Percentiles rank a stretch among this genome's conserved stretches.
phyloP scores from a whole-genome alignment of 2,888 invertebrate species.

The Leucoptera coffeella region DNA sequence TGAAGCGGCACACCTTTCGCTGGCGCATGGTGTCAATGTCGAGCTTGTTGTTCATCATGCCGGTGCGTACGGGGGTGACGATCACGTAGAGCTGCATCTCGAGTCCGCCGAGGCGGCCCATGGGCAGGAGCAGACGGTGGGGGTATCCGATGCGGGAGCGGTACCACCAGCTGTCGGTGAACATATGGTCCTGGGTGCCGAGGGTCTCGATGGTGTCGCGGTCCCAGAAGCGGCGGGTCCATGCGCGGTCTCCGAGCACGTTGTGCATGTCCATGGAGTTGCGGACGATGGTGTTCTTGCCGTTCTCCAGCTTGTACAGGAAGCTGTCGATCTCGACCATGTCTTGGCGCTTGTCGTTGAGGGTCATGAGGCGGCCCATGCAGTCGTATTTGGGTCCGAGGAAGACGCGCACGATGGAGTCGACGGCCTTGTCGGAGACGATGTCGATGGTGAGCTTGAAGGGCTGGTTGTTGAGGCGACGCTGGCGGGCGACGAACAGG shows the following conservation, averaged over 20 bases:
- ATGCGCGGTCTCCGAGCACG: constrained; percentile 53
- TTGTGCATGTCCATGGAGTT: constrained; percentile 61
- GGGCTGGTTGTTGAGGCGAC: constrained; percentile 60
- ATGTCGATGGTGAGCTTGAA: constrained; percentile 56
- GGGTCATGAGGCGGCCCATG: constrained; percentile 48
- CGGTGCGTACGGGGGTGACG: constrained; percentile 48
- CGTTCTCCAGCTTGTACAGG: constrained; percentile 55
- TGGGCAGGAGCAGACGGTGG: constrained; percentile 63
- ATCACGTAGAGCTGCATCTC: constrained; percentile 59
- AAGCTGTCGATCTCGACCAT: constrained; percentile 50
- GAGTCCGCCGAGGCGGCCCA: constrained; percentile 59
- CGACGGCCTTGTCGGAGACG: constrained; percentile 47
- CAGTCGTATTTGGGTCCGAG: constrained; percentile 67
- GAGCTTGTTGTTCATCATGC: constrained; percentile 26
- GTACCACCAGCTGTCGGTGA: constrained; percentile 50
- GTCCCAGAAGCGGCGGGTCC: constrained; percentile 23
- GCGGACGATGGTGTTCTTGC: constrained; percentile 63
- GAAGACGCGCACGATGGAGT: constrained; percentile 60
- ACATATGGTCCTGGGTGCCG: constrained; percentile 40
- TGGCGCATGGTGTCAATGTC: constrained; percentile 41
- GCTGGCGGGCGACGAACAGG: constrained; percentile 49
- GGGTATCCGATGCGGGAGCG: constrained; percentile 57
- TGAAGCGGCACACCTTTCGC: constrained; percentile 47
- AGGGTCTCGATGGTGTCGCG: constrained; percentile 11
- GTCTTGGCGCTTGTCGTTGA: constrained; percentile 32